Percentiles rank a stretch among this genome's conserved stretches.
Conservation (phyloP, 2,888 invertebrate species). For the Formica aserva region DNA sequence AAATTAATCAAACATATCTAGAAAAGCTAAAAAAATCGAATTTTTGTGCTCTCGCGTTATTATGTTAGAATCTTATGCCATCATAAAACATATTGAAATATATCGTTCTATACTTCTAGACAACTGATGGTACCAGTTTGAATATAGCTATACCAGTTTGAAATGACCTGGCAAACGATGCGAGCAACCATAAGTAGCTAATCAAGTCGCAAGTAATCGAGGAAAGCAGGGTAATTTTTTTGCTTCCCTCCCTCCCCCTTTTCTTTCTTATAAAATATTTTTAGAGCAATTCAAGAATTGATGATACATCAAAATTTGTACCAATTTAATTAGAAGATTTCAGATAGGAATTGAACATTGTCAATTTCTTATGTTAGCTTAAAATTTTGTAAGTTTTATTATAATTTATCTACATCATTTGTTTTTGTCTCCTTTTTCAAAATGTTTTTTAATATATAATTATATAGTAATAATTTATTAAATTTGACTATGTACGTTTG, state of each 20-base stretch:
- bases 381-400: neutral
- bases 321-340: constrained; percentile 3
- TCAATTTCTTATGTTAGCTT: constrained; percentile 5
- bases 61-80: constrained; percentile 8
- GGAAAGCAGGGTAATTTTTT: constrained; percentile 46
- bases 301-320: neutral
- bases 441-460: neutral
- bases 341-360: neutral
- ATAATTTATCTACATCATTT: neutral
- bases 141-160: constrained; percentile 35
- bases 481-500: neutral
- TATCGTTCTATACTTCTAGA: constrained; percentile 50
- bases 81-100: constrained; percentile 28
- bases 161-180: constrained; percentile 43
- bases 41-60: constrained; percentile 12
- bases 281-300: constrained; percentile 5
- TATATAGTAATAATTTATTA: neutral
- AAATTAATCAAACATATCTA: neutral
- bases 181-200: constrained; percentile 39
- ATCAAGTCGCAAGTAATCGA: constrained; percentile 39
- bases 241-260: neutral
- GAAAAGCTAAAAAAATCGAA: neutral
- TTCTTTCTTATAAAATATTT: constrained; percentile 28
- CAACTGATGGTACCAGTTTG: constrained; percentile 41
- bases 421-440: neutral